These are phyloP conservation scores for Salvator merianae DNA, from an alignment of 2,113 vertebrate genomes.

Conservation along the genomic window DNA sequence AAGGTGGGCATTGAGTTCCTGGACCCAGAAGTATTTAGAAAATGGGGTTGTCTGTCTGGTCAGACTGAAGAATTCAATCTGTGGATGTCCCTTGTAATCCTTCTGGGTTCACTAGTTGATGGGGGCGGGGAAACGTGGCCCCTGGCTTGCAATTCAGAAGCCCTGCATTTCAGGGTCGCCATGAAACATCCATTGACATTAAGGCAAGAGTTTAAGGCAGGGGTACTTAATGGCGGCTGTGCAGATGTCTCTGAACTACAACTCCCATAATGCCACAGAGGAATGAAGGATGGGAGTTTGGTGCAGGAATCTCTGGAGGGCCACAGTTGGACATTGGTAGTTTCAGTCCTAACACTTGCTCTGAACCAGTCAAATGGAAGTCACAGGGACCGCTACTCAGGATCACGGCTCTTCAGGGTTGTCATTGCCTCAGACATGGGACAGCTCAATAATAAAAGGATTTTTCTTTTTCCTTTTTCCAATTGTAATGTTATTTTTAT, in stretches of 20 bases:
- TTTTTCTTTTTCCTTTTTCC: constrained; percentile 30
- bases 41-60: neutral
- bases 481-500: no score
- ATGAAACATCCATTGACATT: neutral
- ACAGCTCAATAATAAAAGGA: constrained; percentile 27
- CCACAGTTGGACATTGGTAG: neutral
- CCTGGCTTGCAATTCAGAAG: neutral
- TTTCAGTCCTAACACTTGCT: neutral
- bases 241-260: neutral
- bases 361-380: neutral
- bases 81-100: neutral
- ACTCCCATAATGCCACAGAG: no score
- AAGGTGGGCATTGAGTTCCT: no score
- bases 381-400: neutral
- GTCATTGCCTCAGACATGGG: neutral
- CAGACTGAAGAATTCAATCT: neutral
- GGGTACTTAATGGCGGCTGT: neutral
- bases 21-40: neutral
- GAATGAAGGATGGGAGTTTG: neutral
- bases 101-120: no score
- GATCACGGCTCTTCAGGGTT: neutral
- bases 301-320: neutral
- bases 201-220: neutral
- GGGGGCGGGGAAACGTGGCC: neutral
- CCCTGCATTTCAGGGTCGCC: no score